Evolutionary conservation across 2,113 vertebrate genomes (phyloP).

Genomic region (Eulacestoma nigropectus): DNA sequence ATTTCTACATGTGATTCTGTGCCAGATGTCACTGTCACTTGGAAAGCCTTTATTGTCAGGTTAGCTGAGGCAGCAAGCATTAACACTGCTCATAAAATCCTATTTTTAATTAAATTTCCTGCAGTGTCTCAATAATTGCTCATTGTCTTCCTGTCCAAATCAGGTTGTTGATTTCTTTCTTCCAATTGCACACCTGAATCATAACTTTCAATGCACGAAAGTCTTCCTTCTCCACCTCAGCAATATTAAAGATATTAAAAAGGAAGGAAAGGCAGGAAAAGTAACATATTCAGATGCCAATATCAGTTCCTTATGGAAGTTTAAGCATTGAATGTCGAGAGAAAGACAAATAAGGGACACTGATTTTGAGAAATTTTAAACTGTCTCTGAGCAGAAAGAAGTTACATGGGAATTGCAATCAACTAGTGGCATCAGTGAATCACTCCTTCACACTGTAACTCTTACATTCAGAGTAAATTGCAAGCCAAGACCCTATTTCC

Average conservation of each 20-base stretch:
- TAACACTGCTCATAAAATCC: constrained; percentile 68
- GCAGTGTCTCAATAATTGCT: constrained; percentile 57
- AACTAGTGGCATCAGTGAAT: background rate
- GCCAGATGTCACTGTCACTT: constrained; percentile 78
- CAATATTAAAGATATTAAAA: background rate
- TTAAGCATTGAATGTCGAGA: background rate
- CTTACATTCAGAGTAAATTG: background rate
- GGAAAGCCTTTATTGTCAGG: constrained; percentile 76
- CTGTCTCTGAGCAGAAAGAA: background rate
- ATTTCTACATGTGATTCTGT: constrained; percentile 73
- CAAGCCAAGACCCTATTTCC: background rate
- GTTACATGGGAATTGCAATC: background rate
- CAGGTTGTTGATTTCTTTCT: background rate
- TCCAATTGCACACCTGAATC: background rate
- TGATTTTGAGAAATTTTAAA: background rate
- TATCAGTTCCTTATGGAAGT: background rate
- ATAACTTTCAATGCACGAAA: background rate
- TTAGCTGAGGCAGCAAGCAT: constrained; percentile 75
- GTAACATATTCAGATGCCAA: background rate
- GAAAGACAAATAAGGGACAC: background rate
- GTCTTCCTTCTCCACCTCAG: background rate
- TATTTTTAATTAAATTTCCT: constrained; percentile 75
- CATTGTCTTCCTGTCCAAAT: constrained; percentile 21
- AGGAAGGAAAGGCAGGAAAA: background rate
- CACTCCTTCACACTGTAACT: background rate